A percentile compares a stretch with the other conserved stretches of the same genome.
These are phyloP conservation scores for Paramormyrops hopkinsi DNA, from an alignment of 2,797 vertebrate genomes.

Conservation along the genomic window DNA sequence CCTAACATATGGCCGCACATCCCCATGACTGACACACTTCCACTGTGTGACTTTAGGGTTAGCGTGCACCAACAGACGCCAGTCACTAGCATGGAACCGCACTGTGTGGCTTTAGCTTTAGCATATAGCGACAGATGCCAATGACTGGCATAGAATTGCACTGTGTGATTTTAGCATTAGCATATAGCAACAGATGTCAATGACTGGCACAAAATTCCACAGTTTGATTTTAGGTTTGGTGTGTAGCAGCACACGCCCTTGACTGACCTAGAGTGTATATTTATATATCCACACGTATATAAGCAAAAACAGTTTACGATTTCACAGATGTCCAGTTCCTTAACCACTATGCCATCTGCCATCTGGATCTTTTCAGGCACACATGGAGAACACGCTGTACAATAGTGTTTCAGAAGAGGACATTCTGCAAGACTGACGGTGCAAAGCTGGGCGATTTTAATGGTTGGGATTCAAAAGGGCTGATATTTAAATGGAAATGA, in stretches of 20 bases:
- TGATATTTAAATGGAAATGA: background rate
- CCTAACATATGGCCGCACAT: background rate
- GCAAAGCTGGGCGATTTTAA: background rate
- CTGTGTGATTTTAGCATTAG: constrained; percentile 8
- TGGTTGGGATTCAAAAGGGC: constrained; percentile 1
- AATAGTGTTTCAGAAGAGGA: background rate
- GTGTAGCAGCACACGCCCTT: background rate
- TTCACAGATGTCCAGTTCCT: constrained; percentile 4
- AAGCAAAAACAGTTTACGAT: constrained; percentile 8
- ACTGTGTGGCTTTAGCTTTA: background rate
- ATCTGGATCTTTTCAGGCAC: background rate
- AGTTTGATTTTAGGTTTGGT: background rate
- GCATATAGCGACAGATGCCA: constrained; percentile 8
- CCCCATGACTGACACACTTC: background rate
- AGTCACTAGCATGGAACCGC: background rate
- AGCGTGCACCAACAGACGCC: background rate
- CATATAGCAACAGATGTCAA: constrained; percentile 9
- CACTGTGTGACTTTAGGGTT: background rate
- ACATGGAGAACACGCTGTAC: background rate
- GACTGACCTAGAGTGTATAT: constrained; percentile 8
- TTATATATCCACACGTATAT: constrained; percentile 4
- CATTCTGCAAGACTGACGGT: background rate
- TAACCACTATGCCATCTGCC: constrained; percentile 8
- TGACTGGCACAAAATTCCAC: constrained; percentile 5
- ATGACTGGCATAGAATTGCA: background rate